phyloP scores from a whole-genome alignment of 2,797 vertebrate genomes.

The Dicrostonyx torquatus region DNA sequence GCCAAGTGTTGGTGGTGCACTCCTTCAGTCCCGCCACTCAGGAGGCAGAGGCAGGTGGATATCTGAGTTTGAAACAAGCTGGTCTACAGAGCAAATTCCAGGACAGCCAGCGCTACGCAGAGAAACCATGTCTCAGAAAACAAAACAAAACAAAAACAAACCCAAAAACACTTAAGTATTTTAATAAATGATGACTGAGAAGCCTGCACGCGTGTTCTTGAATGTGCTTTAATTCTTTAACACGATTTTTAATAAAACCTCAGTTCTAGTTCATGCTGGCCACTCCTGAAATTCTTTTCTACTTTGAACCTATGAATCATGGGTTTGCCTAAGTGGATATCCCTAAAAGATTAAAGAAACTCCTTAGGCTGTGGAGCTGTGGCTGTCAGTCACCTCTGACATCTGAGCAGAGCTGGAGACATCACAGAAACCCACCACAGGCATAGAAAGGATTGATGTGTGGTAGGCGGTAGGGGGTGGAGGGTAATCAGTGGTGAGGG shows the following conservation, averaged over 20 bases:
- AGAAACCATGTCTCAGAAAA: neutral
- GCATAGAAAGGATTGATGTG: accelerated
- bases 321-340: neutral
- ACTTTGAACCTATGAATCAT: neutral
- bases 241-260: neutral
- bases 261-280: neutral
- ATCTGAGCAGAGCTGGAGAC: neutral
- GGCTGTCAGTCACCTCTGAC: neutral
- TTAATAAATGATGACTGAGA: neutral
- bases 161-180: neutral
- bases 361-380: neutral
- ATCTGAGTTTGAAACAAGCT: neutral
- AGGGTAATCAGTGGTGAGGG: too few relatives aligned
- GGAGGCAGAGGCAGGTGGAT: neutral
- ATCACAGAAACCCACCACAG: neutral
- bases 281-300: neutral
- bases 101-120: neutral
- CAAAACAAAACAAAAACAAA: neutral
- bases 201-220: neutral
- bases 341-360: neutral
- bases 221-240: neutral
- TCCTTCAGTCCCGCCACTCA: neutral
- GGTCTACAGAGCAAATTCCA: neutral
- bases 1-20: too few relatives aligned
- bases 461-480: neutral